These are phyloP conservation scores for Myodes glareolus DNA, from an alignment of 2,113 vertebrate genomes.

Conservation along the genomic window DNA sequence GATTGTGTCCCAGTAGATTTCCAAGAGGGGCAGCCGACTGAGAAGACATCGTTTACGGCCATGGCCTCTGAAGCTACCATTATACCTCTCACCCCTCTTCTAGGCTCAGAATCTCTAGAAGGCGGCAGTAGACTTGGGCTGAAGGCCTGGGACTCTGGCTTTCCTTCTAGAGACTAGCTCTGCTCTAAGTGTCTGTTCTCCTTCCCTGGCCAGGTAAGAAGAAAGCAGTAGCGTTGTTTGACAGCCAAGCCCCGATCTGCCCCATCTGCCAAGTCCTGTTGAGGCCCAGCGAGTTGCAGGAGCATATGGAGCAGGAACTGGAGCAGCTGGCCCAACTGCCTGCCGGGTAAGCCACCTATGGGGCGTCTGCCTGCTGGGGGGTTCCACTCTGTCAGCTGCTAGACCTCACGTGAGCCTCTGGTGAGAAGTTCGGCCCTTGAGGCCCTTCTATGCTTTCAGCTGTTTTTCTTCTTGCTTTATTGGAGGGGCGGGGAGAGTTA, in stretches of 20 bases:
- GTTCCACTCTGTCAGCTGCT: not conserved
- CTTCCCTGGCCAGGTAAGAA: constrained; percentile 94
- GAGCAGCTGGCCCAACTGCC: constrained; percentile 95
- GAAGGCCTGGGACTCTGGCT: not conserved
- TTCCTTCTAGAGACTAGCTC: not conserved
- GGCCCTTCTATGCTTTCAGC: not conserved
- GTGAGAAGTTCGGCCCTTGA: not conserved
- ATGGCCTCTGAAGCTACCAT: constrained; percentile 5
- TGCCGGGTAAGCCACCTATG: constrained; percentile 89
- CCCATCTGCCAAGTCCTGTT: constrained; percentile 98
- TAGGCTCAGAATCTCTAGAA: constrained; percentile 23
- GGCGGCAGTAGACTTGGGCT: not conserved
- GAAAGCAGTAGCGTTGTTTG: constrained; percentile 97
- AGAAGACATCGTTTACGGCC: not conserved
- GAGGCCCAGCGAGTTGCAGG: constrained; percentile 96
- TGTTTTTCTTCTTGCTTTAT: constrained; percentile 21
- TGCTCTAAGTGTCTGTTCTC: constrained; percentile 58
- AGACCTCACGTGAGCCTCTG: not conserved
- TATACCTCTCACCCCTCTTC: not conserved
- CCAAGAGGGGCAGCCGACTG: constrained; percentile 59
- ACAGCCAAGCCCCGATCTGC: constrained; percentile 98
- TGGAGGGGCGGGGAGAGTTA: not conserved
- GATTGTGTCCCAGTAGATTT: constrained; percentile 90
- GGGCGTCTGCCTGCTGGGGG: not conserved
- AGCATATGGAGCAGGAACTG: constrained; percentile 99